phyloP scores from a whole-genome alignment of 2,113 vertebrate genomes.

The Agapornis roseicollis region DNA sequence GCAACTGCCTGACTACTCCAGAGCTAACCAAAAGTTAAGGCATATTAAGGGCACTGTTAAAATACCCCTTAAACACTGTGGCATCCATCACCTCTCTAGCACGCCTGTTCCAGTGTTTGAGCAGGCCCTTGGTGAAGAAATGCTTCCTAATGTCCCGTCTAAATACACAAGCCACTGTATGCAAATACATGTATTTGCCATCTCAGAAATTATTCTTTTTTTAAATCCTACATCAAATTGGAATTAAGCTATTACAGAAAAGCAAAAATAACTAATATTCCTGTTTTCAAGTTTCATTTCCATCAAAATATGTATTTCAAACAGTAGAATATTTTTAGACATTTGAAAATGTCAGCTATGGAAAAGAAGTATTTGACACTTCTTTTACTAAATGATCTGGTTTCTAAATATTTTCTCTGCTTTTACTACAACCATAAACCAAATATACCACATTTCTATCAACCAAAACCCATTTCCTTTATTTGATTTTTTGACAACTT shows the following conservation, averaged over 20 bases:
- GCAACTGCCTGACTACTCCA: neutral
- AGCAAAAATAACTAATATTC: neutral
- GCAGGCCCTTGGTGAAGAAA: neutral
- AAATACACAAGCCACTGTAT: neutral
- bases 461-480: neutral
- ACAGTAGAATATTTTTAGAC: neutral
- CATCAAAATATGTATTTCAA: neutral
- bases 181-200: neutral
- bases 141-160: neutral
- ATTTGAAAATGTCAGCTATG: neutral
- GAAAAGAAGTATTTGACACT: neutral
- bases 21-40: neutral
- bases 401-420: neutral
- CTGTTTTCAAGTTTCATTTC: neutral
- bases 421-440: neutral
- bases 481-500: neutral
- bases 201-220: neutral
- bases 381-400: neutral
- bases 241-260: neutral
- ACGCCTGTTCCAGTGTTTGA: neutral
- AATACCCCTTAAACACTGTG: neutral
- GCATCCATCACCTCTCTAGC: neutral
- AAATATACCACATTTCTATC: neutral
- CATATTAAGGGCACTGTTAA: neutral
- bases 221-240: neutral